Percentiles rank a stretch among this genome's conserved stretches.
These are phyloP conservation scores for Callipepla squamata DNA, from an alignment of 2,113 vertebrate species.

Conservation along the genomic window DNA sequence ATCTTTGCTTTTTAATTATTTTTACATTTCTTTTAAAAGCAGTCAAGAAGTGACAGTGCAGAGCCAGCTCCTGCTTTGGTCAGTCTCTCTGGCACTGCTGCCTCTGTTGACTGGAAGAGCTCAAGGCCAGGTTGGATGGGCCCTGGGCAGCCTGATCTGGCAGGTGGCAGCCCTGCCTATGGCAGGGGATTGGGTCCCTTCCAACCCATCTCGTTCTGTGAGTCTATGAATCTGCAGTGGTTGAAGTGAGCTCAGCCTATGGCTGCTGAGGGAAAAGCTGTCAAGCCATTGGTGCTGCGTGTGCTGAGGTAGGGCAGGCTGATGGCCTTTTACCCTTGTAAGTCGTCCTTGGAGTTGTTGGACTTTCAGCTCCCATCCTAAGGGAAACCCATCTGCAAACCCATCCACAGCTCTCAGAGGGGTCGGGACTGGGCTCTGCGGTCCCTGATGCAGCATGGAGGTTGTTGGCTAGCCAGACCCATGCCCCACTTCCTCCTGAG, in stretches of 20 bases:
- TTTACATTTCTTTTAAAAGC: background rate
- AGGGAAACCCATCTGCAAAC: background rate
- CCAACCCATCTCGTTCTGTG: background rate
- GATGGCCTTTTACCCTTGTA: background rate
- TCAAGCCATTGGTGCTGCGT: background rate
- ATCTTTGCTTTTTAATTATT: background rate
- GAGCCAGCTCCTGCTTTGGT: background rate
- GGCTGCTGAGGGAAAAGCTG: background rate
- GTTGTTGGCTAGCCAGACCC: background rate
- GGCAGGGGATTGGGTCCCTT: background rate
- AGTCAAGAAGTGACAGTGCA: background rate
- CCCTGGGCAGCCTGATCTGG: background rate
- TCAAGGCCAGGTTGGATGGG: background rate
- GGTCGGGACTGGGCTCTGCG: fast-evolving
- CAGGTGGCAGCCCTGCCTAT: background rate
- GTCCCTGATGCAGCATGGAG: fast-evolving
- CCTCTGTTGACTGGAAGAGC: background rate
- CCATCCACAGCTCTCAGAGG: background rate
- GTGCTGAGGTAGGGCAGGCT: background rate
- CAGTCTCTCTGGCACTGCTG: background rate
- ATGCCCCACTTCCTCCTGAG: background rate
- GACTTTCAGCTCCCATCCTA: background rate
- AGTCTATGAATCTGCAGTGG: background rate
- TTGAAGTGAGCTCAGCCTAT: background rate
- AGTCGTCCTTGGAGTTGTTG: background rate